These are phyloP conservation scores for Drosophila baimaii DNA, from an alignment of 1,140 invertebrate genomes.

Conservation along the genomic window DNA sequence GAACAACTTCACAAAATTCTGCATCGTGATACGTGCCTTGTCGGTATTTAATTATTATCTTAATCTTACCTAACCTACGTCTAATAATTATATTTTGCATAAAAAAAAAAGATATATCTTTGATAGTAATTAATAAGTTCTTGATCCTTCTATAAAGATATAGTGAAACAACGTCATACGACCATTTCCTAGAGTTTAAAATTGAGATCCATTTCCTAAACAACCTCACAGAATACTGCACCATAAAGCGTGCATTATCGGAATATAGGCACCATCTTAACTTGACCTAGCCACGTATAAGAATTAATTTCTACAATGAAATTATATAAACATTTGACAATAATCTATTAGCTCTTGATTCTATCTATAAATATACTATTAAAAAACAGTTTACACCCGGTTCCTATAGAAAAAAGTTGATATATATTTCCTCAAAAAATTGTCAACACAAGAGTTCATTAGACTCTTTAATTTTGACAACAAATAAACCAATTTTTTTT, in stretches of 20 bases:
- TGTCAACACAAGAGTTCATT: neutral
- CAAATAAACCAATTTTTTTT: neutral
- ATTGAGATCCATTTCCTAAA: neutral
- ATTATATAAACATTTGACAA: neutral
- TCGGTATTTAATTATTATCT: no score
- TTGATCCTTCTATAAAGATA: neutral
- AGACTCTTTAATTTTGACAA: neutral
- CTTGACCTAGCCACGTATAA: no score
- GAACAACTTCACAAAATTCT: no score
- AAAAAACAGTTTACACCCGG: neutral
- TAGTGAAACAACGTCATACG: rapidly evolving
- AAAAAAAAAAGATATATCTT: neutral
- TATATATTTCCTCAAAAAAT: neutral
- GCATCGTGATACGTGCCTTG: no score
- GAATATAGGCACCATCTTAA: no score
- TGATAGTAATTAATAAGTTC: neutral
- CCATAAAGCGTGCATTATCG: no score
- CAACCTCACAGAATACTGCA: no score
- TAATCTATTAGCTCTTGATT: neutral
- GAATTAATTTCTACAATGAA: no score
- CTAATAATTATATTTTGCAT: neutral
- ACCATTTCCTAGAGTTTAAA: neutral
- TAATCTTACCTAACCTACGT: no score
- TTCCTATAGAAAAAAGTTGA: neutral
- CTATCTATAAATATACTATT: neutral